phyloP scores from a whole-genome alignment of 2,888 invertebrate species.

The Hypercompe scribonia region DNA sequence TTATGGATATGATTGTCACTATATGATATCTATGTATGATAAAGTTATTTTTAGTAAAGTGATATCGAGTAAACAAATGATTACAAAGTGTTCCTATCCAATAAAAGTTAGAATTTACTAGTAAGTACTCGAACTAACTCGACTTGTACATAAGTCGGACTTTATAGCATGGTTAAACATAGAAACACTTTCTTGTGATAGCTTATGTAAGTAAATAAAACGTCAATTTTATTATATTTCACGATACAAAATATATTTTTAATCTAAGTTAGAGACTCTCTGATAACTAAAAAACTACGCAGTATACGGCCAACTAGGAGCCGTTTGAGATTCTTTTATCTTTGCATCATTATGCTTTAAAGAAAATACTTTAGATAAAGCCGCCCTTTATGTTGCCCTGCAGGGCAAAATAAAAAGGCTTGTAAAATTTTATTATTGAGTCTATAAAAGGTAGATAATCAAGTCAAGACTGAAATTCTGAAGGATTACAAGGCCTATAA shows the following conservation, averaged over 20 bases:
- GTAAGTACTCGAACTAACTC: no score
- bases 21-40: background rate
- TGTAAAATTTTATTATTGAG: conserved; percentile 3
- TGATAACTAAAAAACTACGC: background rate
- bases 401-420: conserved; percentile 4
- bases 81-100: no score
- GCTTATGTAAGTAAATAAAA: background rate
- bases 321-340: background rate
- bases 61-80: no score
- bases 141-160: no score
- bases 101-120: no score
- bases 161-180: no score
- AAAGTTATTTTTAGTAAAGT: no score
- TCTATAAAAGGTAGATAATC: conserved; percentile 1
- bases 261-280: background rate
- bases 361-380: conserved; percentile 3
- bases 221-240: background rate
- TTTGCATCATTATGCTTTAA: background rate
- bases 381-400: background rate
- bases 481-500: background rate
- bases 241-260: background rate
- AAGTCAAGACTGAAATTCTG: background rate
- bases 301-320: background rate
- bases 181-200: background rate
- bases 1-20: no score